Base-by-base conservation (phyloP, 2,888 invertebrate genomes). In the Pandemis corylana region DNA sequence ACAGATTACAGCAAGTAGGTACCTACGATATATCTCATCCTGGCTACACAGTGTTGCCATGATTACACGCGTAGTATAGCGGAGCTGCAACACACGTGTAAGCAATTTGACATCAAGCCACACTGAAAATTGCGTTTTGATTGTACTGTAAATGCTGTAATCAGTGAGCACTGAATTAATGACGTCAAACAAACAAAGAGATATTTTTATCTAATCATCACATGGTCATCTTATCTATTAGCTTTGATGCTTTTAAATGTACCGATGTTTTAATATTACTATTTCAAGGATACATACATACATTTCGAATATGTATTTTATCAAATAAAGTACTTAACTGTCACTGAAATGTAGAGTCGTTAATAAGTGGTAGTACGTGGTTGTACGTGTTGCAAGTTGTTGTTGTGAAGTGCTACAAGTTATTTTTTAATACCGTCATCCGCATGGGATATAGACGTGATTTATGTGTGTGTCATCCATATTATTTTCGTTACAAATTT, bases 121-220 rank as follows among this genome's bases (percentile, higher is more conserved):
- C 64, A 74, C 65, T 65, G 65, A 65, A 69, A 53, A 74, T 66
- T 70, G 66, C 74, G 49, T 74, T 74, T 70, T 74, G 74, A 70
- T 74, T 74, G 74, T 70, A n/a, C 65, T 69, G 65, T 61, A 69
- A 74, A 65, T 65, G 61, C 59, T 66, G 74, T 59, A 70, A 74
- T 74, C 69, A 70, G 65, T 51, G 65, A 42, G 44, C 59, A 61
- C 69, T 74, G 44, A 61, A 70, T 41, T 70, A 74, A 70, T 74
- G 42, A 53, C 42, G 41, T 49, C 69, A 56, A 13, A 56, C 62
- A 62, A 42, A 68, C 72, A 73, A 65, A 69, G 15, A 69, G 15
- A 69, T 36, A 69, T 51, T 65, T 53, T 70, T 66, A 74, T 73
- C 65, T 65, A 59, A 64, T 7, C 63, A 63, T 56, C 44, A 46